phyloP scores from a whole-genome alignment of 2,797 vertebrate genomes.

The Gymnopithys bicolor region DNA sequence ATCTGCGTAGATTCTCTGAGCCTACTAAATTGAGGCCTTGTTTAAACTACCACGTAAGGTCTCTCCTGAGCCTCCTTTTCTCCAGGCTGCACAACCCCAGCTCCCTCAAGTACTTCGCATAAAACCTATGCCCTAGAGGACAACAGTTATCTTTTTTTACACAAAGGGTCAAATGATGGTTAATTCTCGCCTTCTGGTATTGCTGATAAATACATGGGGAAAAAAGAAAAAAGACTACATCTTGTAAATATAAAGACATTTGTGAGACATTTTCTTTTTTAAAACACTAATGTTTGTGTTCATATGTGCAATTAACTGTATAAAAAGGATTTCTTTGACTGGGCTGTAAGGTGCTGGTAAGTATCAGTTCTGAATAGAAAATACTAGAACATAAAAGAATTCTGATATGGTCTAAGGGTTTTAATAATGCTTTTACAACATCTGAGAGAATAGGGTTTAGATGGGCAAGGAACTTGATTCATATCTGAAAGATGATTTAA shows the following conservation, averaged over 20 bases:
- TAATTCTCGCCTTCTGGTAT: background rate
- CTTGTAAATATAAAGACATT: background rate
- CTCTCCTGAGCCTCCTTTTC: background rate
- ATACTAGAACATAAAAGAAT: background rate
- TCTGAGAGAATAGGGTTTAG: background rate
- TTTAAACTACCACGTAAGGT: too few relatives aligned
- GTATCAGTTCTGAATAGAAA: background rate
- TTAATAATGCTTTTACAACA: background rate
- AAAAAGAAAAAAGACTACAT: background rate
- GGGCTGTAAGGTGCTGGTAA: background rate
- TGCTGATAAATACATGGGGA: background rate
- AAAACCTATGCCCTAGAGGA: background rate
- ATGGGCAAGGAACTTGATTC: background rate
- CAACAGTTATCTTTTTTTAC: background rate
- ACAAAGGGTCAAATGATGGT: background rate
- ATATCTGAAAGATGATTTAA: background rate
- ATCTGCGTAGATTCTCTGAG: too few relatives aligned
- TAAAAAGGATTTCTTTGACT: background rate
- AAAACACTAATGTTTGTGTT: background rate
- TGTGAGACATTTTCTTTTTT: background rate
- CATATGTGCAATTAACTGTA: background rate
- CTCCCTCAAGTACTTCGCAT: background rate
- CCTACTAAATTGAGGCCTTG: too few relatives aligned
- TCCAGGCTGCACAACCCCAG: background rate
- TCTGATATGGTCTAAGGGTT: background rate